Evolutionary conservation across 2,888 invertebrate genomes (phyloP).

Genomic region (Meiosimyza decipiens): DNA sequence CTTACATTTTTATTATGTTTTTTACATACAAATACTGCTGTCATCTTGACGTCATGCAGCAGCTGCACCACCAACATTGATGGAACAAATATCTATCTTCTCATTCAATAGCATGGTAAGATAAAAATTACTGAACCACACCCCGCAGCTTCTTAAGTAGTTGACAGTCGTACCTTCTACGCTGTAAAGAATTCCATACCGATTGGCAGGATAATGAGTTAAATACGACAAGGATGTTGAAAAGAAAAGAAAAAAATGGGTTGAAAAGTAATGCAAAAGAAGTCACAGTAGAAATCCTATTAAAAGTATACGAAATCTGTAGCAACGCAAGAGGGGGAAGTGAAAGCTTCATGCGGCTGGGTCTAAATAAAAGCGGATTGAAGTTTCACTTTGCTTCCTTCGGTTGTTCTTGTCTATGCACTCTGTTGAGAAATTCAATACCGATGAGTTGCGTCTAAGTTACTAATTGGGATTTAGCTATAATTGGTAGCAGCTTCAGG

Average conservation of each 20-base stretch:
- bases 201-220: slow-evolving; percentile 3
- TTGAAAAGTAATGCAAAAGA: not conserved
- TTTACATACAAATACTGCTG: no score
- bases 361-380: no score
- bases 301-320: no score
- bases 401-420: no score
- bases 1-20: no score
- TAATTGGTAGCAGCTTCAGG: slow-evolving; percentile 4
- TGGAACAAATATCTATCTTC: no score
- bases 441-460: not conserved
- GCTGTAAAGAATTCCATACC: not conserved
- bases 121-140: not conserved
- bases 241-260: not conserved
- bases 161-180: not conserved
- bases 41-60: slow-evolving; percentile 14
- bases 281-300: no score
- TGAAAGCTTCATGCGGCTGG: no score
- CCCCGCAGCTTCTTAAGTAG: not conserved
- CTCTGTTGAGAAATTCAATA: not conserved
- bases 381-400: no score
- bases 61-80: not conserved
- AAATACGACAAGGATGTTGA: not conserved
- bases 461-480: slow-evolving; percentile 22
- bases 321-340: no score
- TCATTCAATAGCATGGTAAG: no score